phyloP scores from a whole-genome alignment of 2,797 vertebrate species.

The Anisognathus igniventris region DNA sequence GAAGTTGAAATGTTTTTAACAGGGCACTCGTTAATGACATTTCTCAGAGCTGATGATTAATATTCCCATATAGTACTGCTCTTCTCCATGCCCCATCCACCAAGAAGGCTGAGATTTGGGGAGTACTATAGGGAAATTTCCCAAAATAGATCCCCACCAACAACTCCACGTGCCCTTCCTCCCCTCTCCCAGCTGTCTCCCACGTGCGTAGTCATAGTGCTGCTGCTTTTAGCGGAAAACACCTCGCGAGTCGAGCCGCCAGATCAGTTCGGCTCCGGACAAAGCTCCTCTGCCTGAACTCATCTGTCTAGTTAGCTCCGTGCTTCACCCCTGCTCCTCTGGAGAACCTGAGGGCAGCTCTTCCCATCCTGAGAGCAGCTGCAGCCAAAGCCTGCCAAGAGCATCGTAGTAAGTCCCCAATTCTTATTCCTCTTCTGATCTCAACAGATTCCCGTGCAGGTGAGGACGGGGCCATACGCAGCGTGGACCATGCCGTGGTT shows the following conservation, averaged over 20 bases:
- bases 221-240: slow-evolving; percentile 5
- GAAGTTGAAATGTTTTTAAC: background rate
- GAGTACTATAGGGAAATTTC: background rate
- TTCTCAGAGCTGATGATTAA: background rate
- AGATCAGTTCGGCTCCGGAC: slow-evolving; percentile 35
- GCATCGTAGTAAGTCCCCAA: rapidly evolving
- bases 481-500: slow-evolving; percentile 97
- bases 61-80: rapidly evolving
- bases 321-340: slow-evolving; percentile 14
- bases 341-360: slow-evolving; percentile 23
- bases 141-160: background rate
- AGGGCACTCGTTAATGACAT: background rate
- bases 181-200: background rate
- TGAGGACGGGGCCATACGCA: slow-evolving; percentile 84
- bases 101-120: background rate
- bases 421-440: slow-evolving; percentile 54
- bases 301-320: slow-evolving; percentile 27
- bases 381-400: background rate
- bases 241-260: background rate
- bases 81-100: background rate
- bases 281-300: background rate
- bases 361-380: slow-evolving; percentile 2
- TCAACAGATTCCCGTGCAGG: slow-evolving; percentile 91
- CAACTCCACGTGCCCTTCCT: background rate
- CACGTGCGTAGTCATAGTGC: background rate